Percentiles rank a stretch among this genome's conserved stretches.
phyloP scores from a whole-genome alignment of 2,797 vertebrate genomes.

The Microcaecilia unicolor region DNA sequence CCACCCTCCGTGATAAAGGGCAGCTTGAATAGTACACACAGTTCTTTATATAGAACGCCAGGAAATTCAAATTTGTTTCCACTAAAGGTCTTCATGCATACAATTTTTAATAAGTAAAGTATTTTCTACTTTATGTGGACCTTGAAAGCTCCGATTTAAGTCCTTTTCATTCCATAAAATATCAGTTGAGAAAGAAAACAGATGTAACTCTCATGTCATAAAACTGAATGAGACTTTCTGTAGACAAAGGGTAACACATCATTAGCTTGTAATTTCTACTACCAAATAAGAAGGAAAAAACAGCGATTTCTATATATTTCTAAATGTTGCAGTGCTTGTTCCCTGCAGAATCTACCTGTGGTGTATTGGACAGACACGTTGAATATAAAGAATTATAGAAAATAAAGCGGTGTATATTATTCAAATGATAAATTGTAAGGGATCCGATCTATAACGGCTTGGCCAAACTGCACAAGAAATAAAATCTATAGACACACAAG shows the following conservation, averaged over 20 bases:
- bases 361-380: too few relatives aligned
- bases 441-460: too few relatives aligned
- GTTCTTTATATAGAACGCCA: conserved; percentile 35
- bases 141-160: conserved; percentile 33
- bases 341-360: too few relatives aligned
- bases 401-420: too few relatives aligned
- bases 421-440: too few relatives aligned
- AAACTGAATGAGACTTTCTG: conserved; percentile 45
- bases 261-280: conserved; percentile 40
- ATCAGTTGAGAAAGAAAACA: conserved; percentile 32
- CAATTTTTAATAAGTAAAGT: conserved; percentile 12
- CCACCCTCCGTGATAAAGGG: conserved; percentile 69
- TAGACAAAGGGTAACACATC: conserved; percentile 29
- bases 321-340: too few relatives aligned
- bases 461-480: too few relatives aligned
- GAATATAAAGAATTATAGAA: too few relatives aligned
- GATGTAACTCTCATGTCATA: conserved; percentile 25
- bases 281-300: conserved; percentile 36
- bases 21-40: conserved; percentile 39
- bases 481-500: too few relatives aligned
- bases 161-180: conserved; percentile 39
- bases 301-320: too few relatives aligned
- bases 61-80: conserved; percentile 45
- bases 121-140: conserved; percentile 25
- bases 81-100: conserved; percentile 40